These are phyloP conservation scores for Symphodus melops DNA, from an alignment of 2,113 vertebrate species.

Conservation along the genomic window DNA sequence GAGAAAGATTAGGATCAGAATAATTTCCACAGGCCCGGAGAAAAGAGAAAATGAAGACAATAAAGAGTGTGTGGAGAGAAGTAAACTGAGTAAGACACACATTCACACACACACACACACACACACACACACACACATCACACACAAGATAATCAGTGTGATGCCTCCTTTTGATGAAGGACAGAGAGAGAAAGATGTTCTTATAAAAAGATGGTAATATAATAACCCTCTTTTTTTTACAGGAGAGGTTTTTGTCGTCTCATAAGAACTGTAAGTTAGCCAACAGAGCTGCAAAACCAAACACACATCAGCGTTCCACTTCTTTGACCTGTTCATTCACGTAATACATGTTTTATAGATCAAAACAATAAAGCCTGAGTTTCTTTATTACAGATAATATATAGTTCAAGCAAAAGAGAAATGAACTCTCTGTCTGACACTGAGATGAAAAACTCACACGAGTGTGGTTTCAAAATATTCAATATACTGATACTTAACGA, in stretches of 20 bases:
- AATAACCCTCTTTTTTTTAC: constrained; percentile 1
- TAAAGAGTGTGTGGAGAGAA: constrained; percentile 12
- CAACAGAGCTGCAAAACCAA: neutral
- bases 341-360: too few species aligned
- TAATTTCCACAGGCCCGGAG: constrained; percentile 62
- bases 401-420: too few species aligned
- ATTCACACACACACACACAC: constrained; percentile 32
- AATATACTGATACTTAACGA: too few species aligned
- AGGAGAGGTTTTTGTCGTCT: neutral
- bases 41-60: constrained; percentile 52
- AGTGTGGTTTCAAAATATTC: too few species aligned
- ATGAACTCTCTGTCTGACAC: too few species aligned
- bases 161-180: constrained; percentile 16
- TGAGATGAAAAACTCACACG: too few species aligned
- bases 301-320: neutral
- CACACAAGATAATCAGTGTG: constrained; percentile 29
- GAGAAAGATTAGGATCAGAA: constrained; percentile 70
- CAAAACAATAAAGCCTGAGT: too few species aligned
- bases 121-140: constrained; percentile 25
- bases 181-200: constrained; percentile 28
- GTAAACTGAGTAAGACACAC: constrained; percentile 39
- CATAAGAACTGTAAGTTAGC: neutral
- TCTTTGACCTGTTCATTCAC: too few species aligned
- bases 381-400: too few species aligned
- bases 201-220: constrained; percentile 12